Base-by-base conservation (phyloP, 2,888 invertebrate species). In the Tortricodes alternella region DNA sequence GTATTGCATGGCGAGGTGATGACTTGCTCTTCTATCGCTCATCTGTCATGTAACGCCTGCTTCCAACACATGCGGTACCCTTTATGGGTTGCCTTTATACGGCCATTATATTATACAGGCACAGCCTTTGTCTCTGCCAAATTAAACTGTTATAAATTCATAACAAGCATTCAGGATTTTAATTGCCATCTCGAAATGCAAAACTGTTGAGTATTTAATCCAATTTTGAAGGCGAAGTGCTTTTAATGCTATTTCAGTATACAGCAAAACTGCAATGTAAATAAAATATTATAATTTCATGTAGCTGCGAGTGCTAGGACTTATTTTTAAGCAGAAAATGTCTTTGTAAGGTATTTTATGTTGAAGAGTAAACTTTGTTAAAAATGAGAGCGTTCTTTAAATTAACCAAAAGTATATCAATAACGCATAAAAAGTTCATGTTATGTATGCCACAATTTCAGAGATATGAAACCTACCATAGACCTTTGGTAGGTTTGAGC, bases 101-200 rank as follows among this genome's bases (percentile, higher is more conserved):
- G 21, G 18, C 3, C 19, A n/a, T 39, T 39, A 39, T 19, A 9
- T 32, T 15, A 4, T 13, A 19, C 38, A 27, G 7, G 9, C 13
- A 13, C 8, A 7, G 1, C 37, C 23, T 24, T 39, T 39, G 48
- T 46, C 37, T 38, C 16, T 37, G 21, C 9, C n/a, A 29, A 50
- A 56, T 44, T 49, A 50, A 56, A 44, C 38, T 56, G 56, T 56
- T 44, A 38, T 23, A 44, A 56, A 56, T 56, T 44, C 44, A 50
- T 56, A 49, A 37, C 21, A 19, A 56, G 13, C 24, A 11, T 19
- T 21, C 19, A 34, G 18, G 34, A 16, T 38, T 56, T 50, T 56
- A 56, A 56, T 56, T 55, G 49, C 35, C 18, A 29, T 19, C 37
- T 43, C 49, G 35, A 29, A 34, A 55, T 43, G 49, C 56, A 37